Evolutionary conservation across 2,797 vertebrate genomes (phyloP), one percentile per base, ranked within the genome.

Genomic region (Phaenicophaeus curvirostris): DNA sequence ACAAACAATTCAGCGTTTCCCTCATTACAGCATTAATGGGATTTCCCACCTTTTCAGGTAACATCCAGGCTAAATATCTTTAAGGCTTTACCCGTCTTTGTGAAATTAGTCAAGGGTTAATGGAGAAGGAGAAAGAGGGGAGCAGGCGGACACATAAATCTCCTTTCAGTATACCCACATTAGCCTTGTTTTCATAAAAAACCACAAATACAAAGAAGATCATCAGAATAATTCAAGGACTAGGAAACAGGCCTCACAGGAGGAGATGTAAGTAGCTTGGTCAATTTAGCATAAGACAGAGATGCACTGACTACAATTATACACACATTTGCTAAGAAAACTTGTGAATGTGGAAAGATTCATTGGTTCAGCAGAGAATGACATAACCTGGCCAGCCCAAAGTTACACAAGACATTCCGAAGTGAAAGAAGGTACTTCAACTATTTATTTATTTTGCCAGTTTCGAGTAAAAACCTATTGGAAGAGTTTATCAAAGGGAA

Each of bases 151-250:
- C 20, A 27, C 59, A 92, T 54, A 92, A 93, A 91, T 71, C 37
- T 68, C 54, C 35, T 80, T 77, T 77, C 31, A 65, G 51, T 46
- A 80, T 68, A 79, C 51, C 10, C 61, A 54, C 8, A 6, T 77
- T 80, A 78, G 21, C 50, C 58, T 69, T 83, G 65, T 85, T 94
- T 93, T 90, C 73, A 88, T 78, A 84, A 84, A 73, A 94, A 95
- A 86, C 54, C 66, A 94, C 82, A 89, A 91, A 93, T 2, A 92
- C 68, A 92, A 91, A 84, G 71, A 81, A 78, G 74, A 88, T 44
- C 75, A 90, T 80, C 27, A 83, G 51, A 94, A 73, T 69, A 89
- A 86, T 63, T 89, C 82, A 87, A 80, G 62, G 46, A 58, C 18
- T 41, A 78, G 65, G 66, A 85, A 94, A 95, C 28, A 66, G 44